These are phyloP conservation scores for Agrochola lychnidis DNA, from an alignment of 2,888 invertebrate genomes.

Conservation along the genomic window DNA sequence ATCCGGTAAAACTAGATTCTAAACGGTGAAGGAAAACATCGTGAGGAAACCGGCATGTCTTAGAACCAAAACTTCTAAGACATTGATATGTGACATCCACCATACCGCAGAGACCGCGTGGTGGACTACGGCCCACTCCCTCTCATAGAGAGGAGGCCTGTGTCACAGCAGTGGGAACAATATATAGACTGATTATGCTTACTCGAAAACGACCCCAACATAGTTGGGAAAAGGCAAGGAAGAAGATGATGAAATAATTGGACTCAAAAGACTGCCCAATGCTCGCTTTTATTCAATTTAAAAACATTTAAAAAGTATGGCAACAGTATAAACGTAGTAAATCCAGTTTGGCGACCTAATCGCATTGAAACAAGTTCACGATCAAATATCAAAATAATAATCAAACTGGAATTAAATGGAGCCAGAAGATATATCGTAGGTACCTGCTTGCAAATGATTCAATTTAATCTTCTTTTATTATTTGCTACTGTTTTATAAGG, in stretches of 20 bases:
- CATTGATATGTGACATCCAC: too few species aligned
- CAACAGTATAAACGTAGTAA: slow-evolving; percentile 18
- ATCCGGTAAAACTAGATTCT: too few species aligned
- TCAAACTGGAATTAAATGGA: slow-evolving; percentile 19
- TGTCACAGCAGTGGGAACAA: too few species aligned
- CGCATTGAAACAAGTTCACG: slow-evolving; percentile 16
- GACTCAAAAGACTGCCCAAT: background rate
- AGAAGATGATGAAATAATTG: background rate
- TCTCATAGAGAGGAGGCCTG: too few species aligned
- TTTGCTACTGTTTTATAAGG: background rate
- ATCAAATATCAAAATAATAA: slow-evolving; percentile 18
- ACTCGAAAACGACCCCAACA: background rate
- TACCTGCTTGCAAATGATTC: slow-evolving; percentile 24
- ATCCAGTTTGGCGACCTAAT: slow-evolving; percentile 40
- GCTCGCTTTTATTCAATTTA: slow-evolving; percentile 15
- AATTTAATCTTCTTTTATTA: slow-evolving; percentile 4
- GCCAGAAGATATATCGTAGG: slow-evolving; percentile 15
- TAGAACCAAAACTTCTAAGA: too few species aligned
- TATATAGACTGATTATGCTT: too few species aligned
- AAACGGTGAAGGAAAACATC: too few species aligned
- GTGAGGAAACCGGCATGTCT: too few species aligned
- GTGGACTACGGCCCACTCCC: too few species aligned
- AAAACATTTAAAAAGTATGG: background rate
- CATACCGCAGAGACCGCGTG: too few species aligned
- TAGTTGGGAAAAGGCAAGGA: background rate